These are phyloP conservation scores for Botia kubotai DNA, from an alignment of 2,797 vertebrate species.

Conservation along the genomic window DNA sequence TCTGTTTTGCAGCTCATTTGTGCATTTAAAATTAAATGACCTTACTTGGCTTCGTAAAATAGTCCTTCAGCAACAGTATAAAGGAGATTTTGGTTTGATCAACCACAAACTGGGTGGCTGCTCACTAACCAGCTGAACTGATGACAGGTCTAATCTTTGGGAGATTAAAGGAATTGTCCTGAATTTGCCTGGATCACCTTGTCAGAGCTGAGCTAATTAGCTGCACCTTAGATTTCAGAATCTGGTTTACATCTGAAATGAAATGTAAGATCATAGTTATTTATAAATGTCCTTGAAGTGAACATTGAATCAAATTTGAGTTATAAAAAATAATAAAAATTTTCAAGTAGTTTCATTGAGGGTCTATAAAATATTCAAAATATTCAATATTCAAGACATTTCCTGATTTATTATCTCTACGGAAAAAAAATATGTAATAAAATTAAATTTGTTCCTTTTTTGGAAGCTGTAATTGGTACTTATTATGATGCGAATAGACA, in stretches of 20 bases:
- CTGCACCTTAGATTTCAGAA: slow-evolving; percentile 23
- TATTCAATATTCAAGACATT: too few relatives aligned
- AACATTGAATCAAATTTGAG: neutral
- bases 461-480: too few relatives aligned
- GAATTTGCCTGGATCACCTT: slow-evolving; percentile 42
- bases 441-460: neutral
- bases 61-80: slow-evolving; percentile 15
- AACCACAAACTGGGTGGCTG: slow-evolving; percentile 28
- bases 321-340: neutral
- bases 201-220: slow-evolving; percentile 32
- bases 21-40: slow-evolving; percentile 24
- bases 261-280: neutral
- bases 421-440: neutral
- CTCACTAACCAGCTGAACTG: slow-evolving; percentile 33
- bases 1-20: slow-evolving; percentile 49
- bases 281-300: slow-evolving; percentile 12
- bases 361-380: neutral
- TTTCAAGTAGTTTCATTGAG: neutral
- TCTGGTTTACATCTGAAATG: slow-evolving; percentile 10
- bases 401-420: neutral
- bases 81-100: slow-evolving; percentile 37
- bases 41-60: slow-evolving; percentile 17
- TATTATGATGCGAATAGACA: too few relatives aligned
- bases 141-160: slow-evolving; percentile 32
- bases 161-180: slow-evolving; percentile 42